Conservation (phyloP, 2,888 invertebrate species). For the Bombylius major region DNA sequence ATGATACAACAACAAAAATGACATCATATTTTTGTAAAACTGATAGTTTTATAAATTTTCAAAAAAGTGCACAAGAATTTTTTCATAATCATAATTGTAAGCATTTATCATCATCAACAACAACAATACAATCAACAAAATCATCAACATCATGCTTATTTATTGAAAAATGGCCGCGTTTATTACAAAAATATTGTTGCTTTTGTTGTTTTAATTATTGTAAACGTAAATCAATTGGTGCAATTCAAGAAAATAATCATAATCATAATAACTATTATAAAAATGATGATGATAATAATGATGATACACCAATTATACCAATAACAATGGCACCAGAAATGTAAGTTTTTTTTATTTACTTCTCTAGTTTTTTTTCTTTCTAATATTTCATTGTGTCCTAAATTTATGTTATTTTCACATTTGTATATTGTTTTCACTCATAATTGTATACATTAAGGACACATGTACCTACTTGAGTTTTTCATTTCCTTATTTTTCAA, state of each 20-base stretch:
- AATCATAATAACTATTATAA: conserved; percentile 7
- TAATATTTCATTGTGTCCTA: neutral
- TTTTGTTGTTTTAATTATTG: conserved; percentile 22
- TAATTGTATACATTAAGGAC: too few species aligned
- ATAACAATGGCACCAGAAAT: conserved; percentile 17
- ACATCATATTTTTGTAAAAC: neutral
- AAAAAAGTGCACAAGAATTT: conserved; percentile 8
- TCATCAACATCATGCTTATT: neutral
- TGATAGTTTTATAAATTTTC: conserved; percentile 2
- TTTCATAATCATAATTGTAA: neutral
- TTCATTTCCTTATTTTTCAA: too few species aligned
- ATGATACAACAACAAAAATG: neutral
- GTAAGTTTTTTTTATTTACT: conserved; percentile 13
- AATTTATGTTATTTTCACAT: neutral
- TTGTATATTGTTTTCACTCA: too few species aligned
- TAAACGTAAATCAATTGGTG: conserved; percentile 30
- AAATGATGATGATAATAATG: conserved; percentile 1
- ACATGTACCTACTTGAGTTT: too few species aligned
- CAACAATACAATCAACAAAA: too few species aligned
- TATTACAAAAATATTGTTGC: conserved; percentile 21
- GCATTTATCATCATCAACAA: neutral
- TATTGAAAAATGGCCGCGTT: conserved; percentile 15
- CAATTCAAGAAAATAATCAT: conserved; percentile 11
- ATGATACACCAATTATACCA: conserved; percentile 20
- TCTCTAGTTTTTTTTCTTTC: neutral